Evolutionary conservation across 2,113 vertebrate genomes (phyloP).

Genomic region (Geococcyx californianus): DNA sequence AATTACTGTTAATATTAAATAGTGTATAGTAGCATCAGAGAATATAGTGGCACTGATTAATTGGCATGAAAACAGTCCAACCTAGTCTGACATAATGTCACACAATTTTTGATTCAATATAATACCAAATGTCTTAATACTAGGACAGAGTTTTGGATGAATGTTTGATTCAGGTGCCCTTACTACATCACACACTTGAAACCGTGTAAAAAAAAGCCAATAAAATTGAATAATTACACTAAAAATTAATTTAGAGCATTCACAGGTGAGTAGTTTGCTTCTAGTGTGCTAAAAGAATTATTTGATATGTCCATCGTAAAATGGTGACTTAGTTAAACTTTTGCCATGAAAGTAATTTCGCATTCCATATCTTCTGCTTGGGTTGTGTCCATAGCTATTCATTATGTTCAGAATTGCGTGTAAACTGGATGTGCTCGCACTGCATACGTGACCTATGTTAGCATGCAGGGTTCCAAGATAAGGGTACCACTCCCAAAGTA

Average conservation of each 20-base stretch:
- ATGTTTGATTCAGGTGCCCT: background rate
- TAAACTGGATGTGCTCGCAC: background rate
- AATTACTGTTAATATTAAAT: background rate
- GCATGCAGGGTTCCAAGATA: too few relatives aligned
- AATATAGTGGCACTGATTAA: slow-evolving; percentile 12
- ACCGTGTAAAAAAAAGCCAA: background rate
- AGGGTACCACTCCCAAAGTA: background rate
- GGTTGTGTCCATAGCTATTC: background rate
- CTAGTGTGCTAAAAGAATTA: background rate
- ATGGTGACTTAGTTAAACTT: background rate
- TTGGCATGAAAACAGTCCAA: background rate
- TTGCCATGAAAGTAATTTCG: background rate
- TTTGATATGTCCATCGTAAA: background rate
- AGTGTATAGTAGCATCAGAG: background rate
- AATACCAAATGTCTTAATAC: background rate
- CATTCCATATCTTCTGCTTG: background rate
- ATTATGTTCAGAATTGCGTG: background rate
- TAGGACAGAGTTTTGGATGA: background rate
- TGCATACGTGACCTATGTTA: rapidly evolving
- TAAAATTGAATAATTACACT: background rate
- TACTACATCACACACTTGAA: background rate
- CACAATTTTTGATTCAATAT: background rate
- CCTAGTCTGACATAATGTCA: background rate
- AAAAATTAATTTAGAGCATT: background rate
- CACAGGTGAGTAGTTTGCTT: background rate